A percentile compares a stretch with the other conserved stretches of the same genome.
Conservation (phyloP, 1,140 invertebrate genomes). For the Sipha flava region DNA sequence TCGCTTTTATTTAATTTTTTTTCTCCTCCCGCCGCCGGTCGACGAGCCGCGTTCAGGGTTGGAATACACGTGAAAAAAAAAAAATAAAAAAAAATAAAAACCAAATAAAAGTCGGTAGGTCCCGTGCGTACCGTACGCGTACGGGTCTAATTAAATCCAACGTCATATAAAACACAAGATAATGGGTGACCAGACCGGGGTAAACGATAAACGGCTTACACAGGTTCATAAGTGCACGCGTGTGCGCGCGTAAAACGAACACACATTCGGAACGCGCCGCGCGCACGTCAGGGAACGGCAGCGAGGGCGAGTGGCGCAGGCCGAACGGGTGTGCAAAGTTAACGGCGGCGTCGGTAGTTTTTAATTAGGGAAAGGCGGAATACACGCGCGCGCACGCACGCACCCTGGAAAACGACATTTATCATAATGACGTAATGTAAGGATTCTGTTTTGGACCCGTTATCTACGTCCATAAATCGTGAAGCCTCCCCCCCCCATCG, state of each 20-base stretch:
- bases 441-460: slow-evolving; percentile 32
- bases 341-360: slow-evolving; percentile 19
- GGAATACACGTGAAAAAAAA: background rate
- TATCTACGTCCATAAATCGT: slow-evolving; percentile 32
- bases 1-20: slow-evolving; percentile 2
- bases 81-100: background rate
- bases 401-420: slow-evolving; percentile 25
- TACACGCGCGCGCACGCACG: background rate
- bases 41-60: background rate
- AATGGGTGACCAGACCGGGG: background rate
- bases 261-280: background rate
- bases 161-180: slow-evolving; percentile 15
- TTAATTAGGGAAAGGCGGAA: slow-evolving; percentile 29
- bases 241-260: background rate
- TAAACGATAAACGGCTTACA: slow-evolving; percentile 17
- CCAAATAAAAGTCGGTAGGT: background rate
- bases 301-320: background rate
- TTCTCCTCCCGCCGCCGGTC: background rate
- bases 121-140: background rate
- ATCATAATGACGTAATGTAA: slow-evolving; percentile 32
- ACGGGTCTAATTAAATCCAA: slow-evolving; percentile 18
- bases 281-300: background rate
- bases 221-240: background rate
- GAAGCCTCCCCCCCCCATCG: background rate
- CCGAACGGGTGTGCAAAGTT: background rate